phyloP scores from a whole-genome alignment of 2,113 vertebrate genomes.

The Notechis scutatus region DNA sequence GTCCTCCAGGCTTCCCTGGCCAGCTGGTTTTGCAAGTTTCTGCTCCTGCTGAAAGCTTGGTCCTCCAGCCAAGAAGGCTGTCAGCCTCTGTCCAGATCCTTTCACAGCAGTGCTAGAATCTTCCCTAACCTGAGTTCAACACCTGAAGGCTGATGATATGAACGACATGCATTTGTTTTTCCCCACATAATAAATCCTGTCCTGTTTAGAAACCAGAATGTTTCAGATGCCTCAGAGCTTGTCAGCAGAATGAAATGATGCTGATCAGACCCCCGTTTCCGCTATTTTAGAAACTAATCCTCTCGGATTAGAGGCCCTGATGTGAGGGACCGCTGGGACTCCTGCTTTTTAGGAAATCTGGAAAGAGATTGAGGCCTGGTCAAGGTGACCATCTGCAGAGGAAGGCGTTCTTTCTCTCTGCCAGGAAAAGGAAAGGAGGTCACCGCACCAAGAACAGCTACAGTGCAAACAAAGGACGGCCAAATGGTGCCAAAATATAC shows the following conservation, averaged over 20 bases:
- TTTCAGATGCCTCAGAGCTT: not conserved
- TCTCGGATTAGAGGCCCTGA: not conserved
- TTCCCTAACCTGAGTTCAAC: not conserved
- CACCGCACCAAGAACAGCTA: not conserved
- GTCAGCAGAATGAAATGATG: not conserved
- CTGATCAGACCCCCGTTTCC: not conserved
- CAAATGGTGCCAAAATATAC: not conserved
- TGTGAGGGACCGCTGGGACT: not conserved
- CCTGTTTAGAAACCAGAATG: not conserved
- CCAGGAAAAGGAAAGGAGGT: not conserved
- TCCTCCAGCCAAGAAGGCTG: not conserved
- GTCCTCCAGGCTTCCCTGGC: not conserved
- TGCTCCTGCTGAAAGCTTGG: not conserved
- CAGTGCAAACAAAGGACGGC: not conserved
- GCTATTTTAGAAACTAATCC: not conserved
- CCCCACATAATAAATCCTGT: not conserved
- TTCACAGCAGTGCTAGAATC: not conserved
- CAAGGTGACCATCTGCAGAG: not conserved
- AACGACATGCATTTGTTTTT: too few relatives aligned
- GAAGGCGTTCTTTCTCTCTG: too few relatives aligned
- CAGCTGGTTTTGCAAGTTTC: not conserved
- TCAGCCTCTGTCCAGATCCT: not conserved
- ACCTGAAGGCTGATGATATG: not conserved
- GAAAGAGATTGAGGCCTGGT: not conserved
- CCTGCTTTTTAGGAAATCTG: not conserved